Conservation (phyloP, 2,113 vertebrate species). For the Scopus umbretta region DNA sequence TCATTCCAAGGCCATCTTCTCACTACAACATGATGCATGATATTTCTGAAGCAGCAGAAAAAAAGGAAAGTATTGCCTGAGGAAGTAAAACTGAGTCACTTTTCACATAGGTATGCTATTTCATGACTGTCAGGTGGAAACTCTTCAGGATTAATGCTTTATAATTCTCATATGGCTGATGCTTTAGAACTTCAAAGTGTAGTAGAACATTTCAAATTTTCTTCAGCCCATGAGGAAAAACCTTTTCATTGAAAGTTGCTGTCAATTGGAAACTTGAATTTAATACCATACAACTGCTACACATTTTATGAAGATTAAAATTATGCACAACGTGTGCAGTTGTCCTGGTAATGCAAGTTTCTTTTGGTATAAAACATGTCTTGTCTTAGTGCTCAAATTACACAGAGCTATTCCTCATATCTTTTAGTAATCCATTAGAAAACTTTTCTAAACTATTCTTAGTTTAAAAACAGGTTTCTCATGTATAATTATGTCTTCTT, state of each 20-base stretch:
- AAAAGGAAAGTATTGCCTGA: constrained; percentile 66
- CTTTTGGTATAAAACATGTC: constrained; percentile 16
- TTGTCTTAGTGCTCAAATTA: neutral
- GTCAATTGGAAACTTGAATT: constrained; percentile 72
- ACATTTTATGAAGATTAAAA: constrained; percentile 73
- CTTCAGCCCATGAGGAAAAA: constrained; percentile 73
- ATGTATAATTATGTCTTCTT: constrained; percentile 24
- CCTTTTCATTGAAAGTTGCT: constrained; percentile 71
- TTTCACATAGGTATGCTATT: constrained; percentile 73
- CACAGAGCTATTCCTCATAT: neutral
- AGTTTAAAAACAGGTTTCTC: constrained; percentile 23
- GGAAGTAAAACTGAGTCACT: constrained; percentile 70
- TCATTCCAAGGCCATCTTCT: constrained; percentile 61
- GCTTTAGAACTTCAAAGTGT: constrained; percentile 78
- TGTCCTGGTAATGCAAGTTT: constrained; percentile 32
- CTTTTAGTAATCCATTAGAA: constrained; percentile 12
- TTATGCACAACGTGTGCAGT: constrained; percentile 57
- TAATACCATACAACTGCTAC: constrained; percentile 64
- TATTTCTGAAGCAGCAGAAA: constrained; percentile 69
- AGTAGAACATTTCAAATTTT: constrained; percentile 78
- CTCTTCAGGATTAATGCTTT: constrained; percentile 77
- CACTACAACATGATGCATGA: constrained; percentile 55
- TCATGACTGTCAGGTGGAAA: constrained; percentile 75
- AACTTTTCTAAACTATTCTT: neutral
- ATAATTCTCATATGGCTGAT: constrained; percentile 74